Base-by-base conservation (phyloP, 37 sponge, comb jelly and placozoan species). In the Petrosia ficiformis region DNA sequence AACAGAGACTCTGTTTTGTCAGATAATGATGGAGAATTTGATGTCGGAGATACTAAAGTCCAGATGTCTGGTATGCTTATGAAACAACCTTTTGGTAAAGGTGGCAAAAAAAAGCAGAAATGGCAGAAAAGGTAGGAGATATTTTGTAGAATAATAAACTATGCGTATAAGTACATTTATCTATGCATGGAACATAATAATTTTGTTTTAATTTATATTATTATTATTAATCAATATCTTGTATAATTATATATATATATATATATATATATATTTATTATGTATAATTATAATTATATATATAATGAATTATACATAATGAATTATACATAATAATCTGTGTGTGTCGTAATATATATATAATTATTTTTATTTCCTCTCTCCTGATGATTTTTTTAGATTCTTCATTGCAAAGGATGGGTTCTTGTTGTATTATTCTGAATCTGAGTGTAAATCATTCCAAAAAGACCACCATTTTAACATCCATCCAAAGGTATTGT, bases 401-500 rank as follows among this genome's bases (percentile, higher is more conserved):
- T 97, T 97, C 83, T 97, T 92, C 70, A 89, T 94, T 39, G 81
- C 94, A 39, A 97, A 97, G 41, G 98, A 97, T 35, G 93, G 98
- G 0, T 97, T 97, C 77, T 75, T 97, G n/a, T 84, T 97, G 60
- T 97, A 97, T 81, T 97, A 97, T 57, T 59, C 75, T 33, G 96
- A 94, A 0, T 60, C 88, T 16, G 98, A 97, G 65, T 79, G 73
- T 57, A 86, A 81, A 57, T 32, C 25, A 11, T 97, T 91, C 66
- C 95, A 97, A 70, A 70, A 70, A 19, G 67, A 87, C 10, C 89
- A 84, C 32, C 86, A 84, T 57, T 97, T 97, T 81, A 97, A 97
- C 76, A 97, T 94, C 56, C 98, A 97, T 77, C 98, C 98, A 11
- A 97, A 97, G 90, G 97, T 96, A 25, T n/a, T n/a, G n/a, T n/a